Percentiles rank a stretch among this genome's conserved stretches.
Conservation (phyloP, 2,888 invertebrate species). For the Drymonia ruficornis region DNA sequence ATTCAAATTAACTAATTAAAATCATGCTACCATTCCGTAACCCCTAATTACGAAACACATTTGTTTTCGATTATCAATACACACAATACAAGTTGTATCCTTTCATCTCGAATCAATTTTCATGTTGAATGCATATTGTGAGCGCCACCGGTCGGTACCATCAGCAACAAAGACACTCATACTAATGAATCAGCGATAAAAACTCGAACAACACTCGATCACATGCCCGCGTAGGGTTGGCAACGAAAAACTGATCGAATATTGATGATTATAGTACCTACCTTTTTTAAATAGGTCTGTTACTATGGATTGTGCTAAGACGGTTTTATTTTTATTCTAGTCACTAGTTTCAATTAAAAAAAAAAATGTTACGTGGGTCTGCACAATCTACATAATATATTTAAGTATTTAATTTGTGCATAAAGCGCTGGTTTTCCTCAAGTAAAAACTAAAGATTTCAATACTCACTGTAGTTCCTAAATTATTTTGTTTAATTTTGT, state of each 20-base stretch:
- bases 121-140: conserved; percentile 64
- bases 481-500: no score
- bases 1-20: not conserved
- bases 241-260: conserved; percentile 3
- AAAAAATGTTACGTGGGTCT: no score
- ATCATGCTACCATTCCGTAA: not conserved
- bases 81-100: conserved; percentile 46
- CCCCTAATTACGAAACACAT: conserved; percentile 32
- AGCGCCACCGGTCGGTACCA: conserved; percentile 47
- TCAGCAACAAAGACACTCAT: conserved; percentile 77
- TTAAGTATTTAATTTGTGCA: no score
- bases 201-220: conserved; percentile 80
- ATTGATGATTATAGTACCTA: not conserved
- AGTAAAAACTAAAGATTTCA: no score
- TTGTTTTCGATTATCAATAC: conserved; percentile 46
- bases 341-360: no score
- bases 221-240: conserved; percentile 69
- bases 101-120: conserved; percentile 74
- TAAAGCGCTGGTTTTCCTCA: no score
- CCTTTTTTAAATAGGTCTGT: no score
- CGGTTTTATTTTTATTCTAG: no score
- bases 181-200: conserved; percentile 83
- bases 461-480: no score
- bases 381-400: no score
- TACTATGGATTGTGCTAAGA: no score